Evolutionary conservation across 2,888 invertebrate species (phyloP), one percentile per base, ranked within the genome.

Genomic region (Pimpla rufipes): DNA sequence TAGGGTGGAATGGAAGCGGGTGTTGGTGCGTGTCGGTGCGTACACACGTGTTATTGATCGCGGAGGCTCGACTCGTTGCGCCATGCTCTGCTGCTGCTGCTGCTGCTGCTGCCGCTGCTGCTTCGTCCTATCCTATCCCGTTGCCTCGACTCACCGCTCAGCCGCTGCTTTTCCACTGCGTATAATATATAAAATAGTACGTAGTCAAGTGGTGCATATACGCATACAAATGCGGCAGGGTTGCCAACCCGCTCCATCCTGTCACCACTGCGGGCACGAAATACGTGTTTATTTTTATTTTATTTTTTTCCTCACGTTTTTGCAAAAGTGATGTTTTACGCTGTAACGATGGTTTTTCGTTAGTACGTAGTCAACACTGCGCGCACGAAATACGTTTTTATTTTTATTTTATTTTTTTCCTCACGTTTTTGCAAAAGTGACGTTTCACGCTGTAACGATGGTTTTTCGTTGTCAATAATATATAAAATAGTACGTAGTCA

Each of bases 31-130:
- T 90, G 90, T 91, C 89, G 90, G 91, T 91, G 91, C 92, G 91
- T 90, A 88, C 91, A 91, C 91, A 92, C 92, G 92, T 92, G 92
- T 90, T 93, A 93, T 93, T 92, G 92, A 93, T 93, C 92, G 92
- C 87, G 23, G 76, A 85, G 70, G 83, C 67, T 77, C 70, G 79
- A 77, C 81, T 82, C 84, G 85, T 81, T 83, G 85, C 77, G 81
- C 81, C 81, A 82, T 42, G 66, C 68, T 78, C 79, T 52, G 57
- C 79, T 50, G 71, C 83, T 79, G 77, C 85, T 64, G 75, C 73
- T 52, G 40, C 71, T 68, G 52, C 73, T 62, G 64, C 62, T 18
- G 21, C 52, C 16, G 52, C 50, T 55, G 42, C 68, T n/a, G 62
- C 57, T 64, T 40, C 79, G 37, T 73, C 37, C 67, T 50, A 37